Conservation (phyloP, 2,888 invertebrate genomes). For the Cryptus viduatorius region DNA sequence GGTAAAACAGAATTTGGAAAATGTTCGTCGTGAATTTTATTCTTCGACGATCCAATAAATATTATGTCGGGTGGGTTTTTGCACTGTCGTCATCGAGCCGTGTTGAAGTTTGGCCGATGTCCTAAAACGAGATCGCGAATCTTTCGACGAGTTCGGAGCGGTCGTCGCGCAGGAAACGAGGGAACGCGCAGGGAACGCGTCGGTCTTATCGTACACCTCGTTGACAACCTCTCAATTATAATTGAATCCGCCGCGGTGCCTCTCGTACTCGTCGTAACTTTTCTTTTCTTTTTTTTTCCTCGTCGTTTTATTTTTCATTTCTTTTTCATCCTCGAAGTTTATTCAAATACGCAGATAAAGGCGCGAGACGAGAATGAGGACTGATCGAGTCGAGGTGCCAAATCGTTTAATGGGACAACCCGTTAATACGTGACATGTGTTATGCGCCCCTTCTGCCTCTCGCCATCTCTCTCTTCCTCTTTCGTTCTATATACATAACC, state of each 20-base stretch:
- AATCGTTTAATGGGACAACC: slow-evolving; percentile 82
- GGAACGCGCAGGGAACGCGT: too few species aligned
- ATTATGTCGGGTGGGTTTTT: slow-evolving; percentile 27
- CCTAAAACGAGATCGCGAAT: slow-evolving; percentile 45
- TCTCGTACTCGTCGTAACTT: slow-evolving; percentile 40
- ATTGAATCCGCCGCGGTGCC: slow-evolving; percentile 74
- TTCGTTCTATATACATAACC: slow-evolving; percentile 41
- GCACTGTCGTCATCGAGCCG: slow-evolving; percentile 50
- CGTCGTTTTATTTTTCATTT: slow-evolving; percentile 65
- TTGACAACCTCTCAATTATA: slow-evolving; percentile 82
- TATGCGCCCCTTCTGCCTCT: slow-evolving; percentile 67
- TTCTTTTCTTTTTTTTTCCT: slow-evolving; percentile 21
- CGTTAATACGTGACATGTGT: slow-evolving; percentile 82
- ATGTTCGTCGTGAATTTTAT: not conserved
- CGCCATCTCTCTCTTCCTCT: slow-evolving; percentile 33
- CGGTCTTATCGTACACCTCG: slow-evolving; percentile 76
- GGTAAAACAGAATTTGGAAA: not conserved
- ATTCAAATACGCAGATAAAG: slow-evolving; percentile 79
- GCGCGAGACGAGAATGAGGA: slow-evolving; percentile 49
- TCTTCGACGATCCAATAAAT: slow-evolving; percentile 26
- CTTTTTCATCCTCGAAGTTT: slow-evolving; percentile 66
- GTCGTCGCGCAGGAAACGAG: slow-evolving; percentile 60
- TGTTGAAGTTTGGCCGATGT: slow-evolving; percentile 52
- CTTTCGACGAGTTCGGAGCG: slow-evolving; percentile 57
- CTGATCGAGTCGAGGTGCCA: slow-evolving; percentile 76